Conservation (phyloP, 2,797 vertebrate genomes). For the Bryconaethiops microstoma region DNA sequence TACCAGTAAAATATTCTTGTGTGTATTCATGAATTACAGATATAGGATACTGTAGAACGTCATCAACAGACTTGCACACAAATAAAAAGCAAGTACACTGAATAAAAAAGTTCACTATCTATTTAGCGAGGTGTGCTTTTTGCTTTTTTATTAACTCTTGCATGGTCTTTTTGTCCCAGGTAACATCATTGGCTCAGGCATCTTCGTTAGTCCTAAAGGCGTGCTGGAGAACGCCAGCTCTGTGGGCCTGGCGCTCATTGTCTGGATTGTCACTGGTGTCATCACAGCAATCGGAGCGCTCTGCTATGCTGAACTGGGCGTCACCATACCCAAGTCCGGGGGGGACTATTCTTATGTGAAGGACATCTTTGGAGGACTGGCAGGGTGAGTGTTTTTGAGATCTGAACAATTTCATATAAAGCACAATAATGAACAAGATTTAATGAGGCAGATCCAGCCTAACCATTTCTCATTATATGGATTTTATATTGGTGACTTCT, state of each 20-base stretch:
- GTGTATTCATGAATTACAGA: background rate
- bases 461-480: too few species aligned
- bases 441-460: too few species aligned
- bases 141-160: background rate
- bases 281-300: conserved; percentile 91
- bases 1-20: background rate
- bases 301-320: conserved; percentile 92
- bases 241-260: conserved; percentile 86
- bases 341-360: conserved; percentile 95
- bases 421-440: background rate
- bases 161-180: conserved; percentile 69
- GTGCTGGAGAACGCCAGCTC: conserved; percentile 92
- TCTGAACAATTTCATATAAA: background rate
- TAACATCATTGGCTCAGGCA: conserved; percentile 94
- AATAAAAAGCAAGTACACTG: background rate
- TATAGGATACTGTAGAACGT: background rate
- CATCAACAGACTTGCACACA: background rate
- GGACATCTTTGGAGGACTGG: conserved; percentile 92
- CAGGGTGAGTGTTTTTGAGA: conserved; percentile 79
- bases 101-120: background rate
- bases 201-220: conserved; percentile 93
- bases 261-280: conserved; percentile 89
- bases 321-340: conserved; percentile 93
- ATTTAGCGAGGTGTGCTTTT: background rate
- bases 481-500: too few species aligned